Evolutionary conservation across 2,797 vertebrate genomes (phyloP), one percentile per base, ranked within the genome.

Genomic region (Leucoraja ocellata): DNA sequence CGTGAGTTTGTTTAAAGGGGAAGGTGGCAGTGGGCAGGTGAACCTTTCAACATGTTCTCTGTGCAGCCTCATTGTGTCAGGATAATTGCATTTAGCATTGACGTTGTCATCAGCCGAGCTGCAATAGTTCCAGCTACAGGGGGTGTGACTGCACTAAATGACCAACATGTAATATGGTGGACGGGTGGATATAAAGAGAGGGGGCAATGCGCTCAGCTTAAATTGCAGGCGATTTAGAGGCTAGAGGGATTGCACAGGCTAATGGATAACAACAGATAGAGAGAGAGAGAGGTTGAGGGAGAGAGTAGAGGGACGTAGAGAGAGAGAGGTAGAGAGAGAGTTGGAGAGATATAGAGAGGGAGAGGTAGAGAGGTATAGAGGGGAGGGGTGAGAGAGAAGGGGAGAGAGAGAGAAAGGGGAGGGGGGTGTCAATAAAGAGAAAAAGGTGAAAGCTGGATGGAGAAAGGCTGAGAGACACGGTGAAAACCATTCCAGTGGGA

Each of bases 1-100:
- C 46, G 46, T 71, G 90, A 39, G 10, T 91, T 74, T 91, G 74
- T 73, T 91, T 71, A 25, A 73, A 91, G 39, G 39, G 90, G 68
- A 91, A 54, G 71, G 71, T 14, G 13, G 10, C 46, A 54, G 46
- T 91, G 90, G 88, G 65, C 23, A 7, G 11, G 28, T 32, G 7
- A 68, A 39, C 65, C 7, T 91, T 46, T 14, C 23, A 46, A 46
- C 1, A 58, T 74, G 0, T 84, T 84, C 3, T 74, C 23, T 92
- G 25, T 13, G n/a, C 71, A 73, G 63, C 8, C 23, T 61, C 39
- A 25, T 71, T 73, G 46, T 74, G 21, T 54, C 71, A 3, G 36
- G 36, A 58, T 25, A 74, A 92, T 92, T 25, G 16, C 14, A 39
- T 92, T 92, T 46, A 28, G n/a, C 63, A 76, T 2, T 76, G 71